Conservation (phyloP, 2,888 invertebrate genomes). For the Heliconius aoede region DNA sequence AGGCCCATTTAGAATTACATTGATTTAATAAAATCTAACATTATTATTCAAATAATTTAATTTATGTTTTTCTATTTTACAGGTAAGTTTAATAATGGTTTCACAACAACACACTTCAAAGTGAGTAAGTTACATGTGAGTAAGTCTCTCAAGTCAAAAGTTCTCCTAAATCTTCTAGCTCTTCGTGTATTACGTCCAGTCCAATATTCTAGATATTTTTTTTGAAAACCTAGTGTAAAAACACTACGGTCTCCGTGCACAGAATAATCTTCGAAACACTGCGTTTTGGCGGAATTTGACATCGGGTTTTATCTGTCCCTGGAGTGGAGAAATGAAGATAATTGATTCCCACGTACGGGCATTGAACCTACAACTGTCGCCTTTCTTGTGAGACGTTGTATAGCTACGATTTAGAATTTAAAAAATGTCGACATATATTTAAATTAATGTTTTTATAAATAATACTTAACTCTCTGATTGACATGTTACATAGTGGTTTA, state of each 20-base stretch:
- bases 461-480: too few species aligned
- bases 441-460: too few species aligned
- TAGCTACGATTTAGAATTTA: too few species aligned
- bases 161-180: neutral
- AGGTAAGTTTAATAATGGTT: conserved; percentile 2
- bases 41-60: neutral
- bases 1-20: neutral
- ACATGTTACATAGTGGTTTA: too few species aligned
- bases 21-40: neutral
- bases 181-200: neutral
- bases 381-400: too few species aligned
- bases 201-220: too few species aligned
- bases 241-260: neutral
- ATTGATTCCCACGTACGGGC: neutral
- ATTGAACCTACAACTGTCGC: neutral
- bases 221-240: neutral
- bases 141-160: neutral
- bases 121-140: too few species aligned
- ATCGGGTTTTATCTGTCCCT: too few species aligned
- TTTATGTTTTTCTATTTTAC: neutral
- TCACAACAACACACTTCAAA: neutral
- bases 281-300: neutral
- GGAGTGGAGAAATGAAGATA: neutral
- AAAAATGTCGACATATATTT: neutral
- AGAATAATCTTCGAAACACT: neutral